Percentiles rank a stretch among this genome's conserved stretches.
Evolutionary conservation across 2,797 vertebrate species (phyloP).

Genomic region (Bradypodion ventrale): DNA sequence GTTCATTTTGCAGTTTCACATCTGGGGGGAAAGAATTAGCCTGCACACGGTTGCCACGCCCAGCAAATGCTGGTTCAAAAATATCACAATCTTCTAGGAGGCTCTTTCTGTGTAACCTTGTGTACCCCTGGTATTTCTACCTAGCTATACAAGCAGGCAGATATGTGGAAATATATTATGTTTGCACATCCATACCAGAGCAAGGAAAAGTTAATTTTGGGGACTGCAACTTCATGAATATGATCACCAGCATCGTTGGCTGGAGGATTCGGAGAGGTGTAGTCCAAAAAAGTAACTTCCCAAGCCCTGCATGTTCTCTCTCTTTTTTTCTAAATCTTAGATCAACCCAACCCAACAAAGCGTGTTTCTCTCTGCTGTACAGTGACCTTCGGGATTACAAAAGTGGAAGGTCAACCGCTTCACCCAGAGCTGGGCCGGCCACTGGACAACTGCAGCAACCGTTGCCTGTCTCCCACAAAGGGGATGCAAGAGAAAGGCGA

Average conservation of each 20-base stretch:
- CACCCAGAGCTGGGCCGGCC: conserved; percentile 84
- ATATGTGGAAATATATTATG: no score
- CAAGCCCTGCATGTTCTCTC: not conserved
- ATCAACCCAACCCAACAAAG: not conserved
- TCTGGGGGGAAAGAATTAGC: no score
- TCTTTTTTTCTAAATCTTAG: not conserved
- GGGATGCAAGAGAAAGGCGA: conserved; percentile 84
- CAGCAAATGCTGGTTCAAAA: no score
- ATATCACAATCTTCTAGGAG: no score
- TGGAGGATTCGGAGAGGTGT: not conserved
- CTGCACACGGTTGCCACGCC: no score
- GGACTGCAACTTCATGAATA: no score
- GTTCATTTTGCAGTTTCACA: no score
- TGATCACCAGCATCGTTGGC: not conserved
- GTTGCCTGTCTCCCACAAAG: conserved; percentile 85
- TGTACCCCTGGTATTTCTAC: no score
- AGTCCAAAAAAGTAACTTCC: not conserved
- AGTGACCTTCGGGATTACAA: conserved; percentile 86
- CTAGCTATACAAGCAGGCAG: no score
- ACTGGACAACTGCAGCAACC: conserved; percentile 86
- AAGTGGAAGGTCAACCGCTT: conserved; percentile 86
- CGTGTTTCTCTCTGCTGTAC: conserved; percentile 29
- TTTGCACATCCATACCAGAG: no score
- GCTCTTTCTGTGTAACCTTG: no score
- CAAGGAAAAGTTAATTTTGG: no score